These are phyloP conservation scores for Pseudopodoces humilis DNA, from an alignment of 2,113 vertebrate species.

Conservation along the genomic window DNA sequence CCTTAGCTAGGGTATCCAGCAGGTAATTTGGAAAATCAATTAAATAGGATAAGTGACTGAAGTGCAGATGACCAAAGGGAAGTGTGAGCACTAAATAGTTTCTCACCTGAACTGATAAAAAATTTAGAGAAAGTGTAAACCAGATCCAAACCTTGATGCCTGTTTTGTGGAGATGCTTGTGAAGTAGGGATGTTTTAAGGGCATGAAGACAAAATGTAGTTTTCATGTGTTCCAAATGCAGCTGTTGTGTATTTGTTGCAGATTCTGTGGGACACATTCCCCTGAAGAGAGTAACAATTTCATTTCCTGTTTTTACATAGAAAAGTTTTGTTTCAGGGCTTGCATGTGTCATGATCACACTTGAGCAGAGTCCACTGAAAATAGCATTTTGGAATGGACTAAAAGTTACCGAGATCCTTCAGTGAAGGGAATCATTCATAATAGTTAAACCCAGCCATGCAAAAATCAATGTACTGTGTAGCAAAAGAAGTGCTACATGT, in stretches of 20 bases:
- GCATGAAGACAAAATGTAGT: neutral
- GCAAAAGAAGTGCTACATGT: neutral
- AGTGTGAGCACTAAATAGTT: neutral
- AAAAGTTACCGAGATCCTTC: neutral
- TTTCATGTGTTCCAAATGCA: neutral
- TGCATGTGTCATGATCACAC: rapidly evolving
- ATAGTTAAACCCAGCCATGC: neutral
- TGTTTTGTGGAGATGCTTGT: neutral
- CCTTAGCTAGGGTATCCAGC: neutral
- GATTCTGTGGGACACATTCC: neutral
- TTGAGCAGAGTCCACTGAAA: neutral
- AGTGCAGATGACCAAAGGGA: neutral
- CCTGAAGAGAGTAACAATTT: neutral
- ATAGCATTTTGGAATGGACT: neutral
- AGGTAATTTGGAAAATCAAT: neutral
- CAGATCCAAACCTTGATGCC: neutral
- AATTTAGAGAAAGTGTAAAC: neutral
- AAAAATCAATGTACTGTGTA: neutral
- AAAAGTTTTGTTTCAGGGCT: neutral
- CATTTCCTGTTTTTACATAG: neutral
- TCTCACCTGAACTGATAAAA: neutral
- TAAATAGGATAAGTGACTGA: neutral
- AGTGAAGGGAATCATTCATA: neutral
- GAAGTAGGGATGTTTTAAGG: neutral
- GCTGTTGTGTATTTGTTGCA: neutral